Evolutionary conservation across 2,797 vertebrate species (phyloP), one percentile per base, ranked within the genome.

Genomic region (Macropus fuliginosus): DNA sequence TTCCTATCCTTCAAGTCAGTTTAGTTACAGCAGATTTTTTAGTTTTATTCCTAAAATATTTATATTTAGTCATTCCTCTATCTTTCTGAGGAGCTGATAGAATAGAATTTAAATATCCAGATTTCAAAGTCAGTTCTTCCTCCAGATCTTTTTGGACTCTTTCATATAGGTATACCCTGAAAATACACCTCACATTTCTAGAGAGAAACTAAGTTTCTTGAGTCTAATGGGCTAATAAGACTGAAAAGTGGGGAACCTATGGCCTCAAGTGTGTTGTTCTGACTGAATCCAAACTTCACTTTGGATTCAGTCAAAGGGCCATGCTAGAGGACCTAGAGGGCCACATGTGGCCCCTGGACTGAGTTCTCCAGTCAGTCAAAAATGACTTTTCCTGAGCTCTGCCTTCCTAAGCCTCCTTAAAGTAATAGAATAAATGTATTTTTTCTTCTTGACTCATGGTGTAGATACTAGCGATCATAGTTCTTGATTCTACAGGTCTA

Each of bases 401-500:
- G 8, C 24, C 74, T 87, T 50, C 12, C 40, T 46, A 81, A 81
- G 18, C n/a, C 14, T 81, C 74, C n/a, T 8, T 27, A 27, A 46
- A 27, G 8, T 27, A 50, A 87, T 50, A 87, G 74, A 27, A 11
- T 10, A 40, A 81, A 24, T 27, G 21, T 87, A 27, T 87, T 87
- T 87, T 74, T n/a, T 87, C 90, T 96, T 98, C 95, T 95, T 59
- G 55, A 93, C 93, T 28, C 34, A 0, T 95, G 92, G 74, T 97
- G 90, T 94, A 94, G 93, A 27, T 66, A 66, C 81, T 90, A 1
- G 46, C 91, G 16, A 1, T 55, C 91, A 28, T 91, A 92, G 93
- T 89, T 95, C 94, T 98, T 98, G 95, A 94, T 97, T 97, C 92
- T 93, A 96, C 93, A 94, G 55, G 91, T 90, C 93, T 96, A 40